A percentile compares a stretch with the other conserved stretches of the same genome.
These are phyloP conservation scores for Liparis tanakae DNA, from an alignment of 2,797 vertebrate species.

Conservation along the genomic window DNA sequence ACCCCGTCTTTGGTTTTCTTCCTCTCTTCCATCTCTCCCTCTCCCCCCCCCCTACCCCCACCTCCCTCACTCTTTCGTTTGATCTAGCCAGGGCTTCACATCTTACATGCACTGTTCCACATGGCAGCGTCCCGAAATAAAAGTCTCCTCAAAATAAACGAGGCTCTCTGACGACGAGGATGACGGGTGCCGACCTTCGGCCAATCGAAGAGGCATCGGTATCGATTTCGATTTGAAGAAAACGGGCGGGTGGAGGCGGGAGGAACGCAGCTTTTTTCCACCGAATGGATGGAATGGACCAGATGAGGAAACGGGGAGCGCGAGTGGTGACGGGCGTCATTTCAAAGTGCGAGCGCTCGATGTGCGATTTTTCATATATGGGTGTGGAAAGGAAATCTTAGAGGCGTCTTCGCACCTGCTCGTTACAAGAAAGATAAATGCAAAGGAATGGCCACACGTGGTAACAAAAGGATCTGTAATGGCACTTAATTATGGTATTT, in stretches of 20 bases:
- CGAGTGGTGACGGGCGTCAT: neutral
- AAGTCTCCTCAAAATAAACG: constrained; percentile 62
- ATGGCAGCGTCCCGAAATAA: constrained; percentile 57
- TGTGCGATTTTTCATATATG: neutral
- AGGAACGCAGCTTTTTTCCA: neutral
- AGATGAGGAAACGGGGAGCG: neutral
- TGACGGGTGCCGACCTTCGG: constrained; percentile 19
- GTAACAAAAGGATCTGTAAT: constrained; percentile 22
- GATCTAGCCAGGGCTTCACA: constrained; percentile 61
- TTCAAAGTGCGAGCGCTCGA: neutral
- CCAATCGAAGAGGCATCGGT: constrained; percentile 32
- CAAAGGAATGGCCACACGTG: neutral
- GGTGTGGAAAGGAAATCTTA: neutral
- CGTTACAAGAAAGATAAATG: constrained; percentile 22
- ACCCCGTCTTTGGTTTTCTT: constrained; percentile 25
- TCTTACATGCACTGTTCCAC: constrained; percentile 67
- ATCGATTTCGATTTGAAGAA: constrained; percentile 40
- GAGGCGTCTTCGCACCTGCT: neutral
- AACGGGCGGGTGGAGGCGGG: constrained; percentile 5
- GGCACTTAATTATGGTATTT: too few species aligned
- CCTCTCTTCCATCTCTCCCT: constrained; percentile 30
- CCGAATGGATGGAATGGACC: neutral
- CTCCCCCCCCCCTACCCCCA: neutral
- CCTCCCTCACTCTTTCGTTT: constrained; percentile 36
- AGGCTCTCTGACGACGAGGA: constrained; percentile 58